phyloP scores from a whole-genome alignment of 92 coral and sea anemone species.

The Phenganax stokvisi region DNA sequence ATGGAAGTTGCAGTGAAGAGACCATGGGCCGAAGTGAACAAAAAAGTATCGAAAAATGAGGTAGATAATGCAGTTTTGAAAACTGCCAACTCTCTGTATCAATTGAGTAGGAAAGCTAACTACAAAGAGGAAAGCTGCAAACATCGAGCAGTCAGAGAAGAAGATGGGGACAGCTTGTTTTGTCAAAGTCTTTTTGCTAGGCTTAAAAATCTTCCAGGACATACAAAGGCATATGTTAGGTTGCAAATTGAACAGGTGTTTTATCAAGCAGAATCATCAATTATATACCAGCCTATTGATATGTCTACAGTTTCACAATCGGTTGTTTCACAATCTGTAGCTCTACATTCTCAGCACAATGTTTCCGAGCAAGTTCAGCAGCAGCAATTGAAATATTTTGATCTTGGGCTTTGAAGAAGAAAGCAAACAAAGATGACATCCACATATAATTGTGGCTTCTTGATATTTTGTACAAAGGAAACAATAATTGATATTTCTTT shows the following conservation, averaged over 20 bases:
- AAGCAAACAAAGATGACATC: no score
- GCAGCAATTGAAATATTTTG: no score
- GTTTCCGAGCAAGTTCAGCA: no score
- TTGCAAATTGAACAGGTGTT: constrained; percentile 38
- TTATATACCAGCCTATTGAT: background rate
- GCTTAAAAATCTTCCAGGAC: constrained; percentile 3
- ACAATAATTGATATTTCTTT: no score
- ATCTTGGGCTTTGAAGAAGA: no score
- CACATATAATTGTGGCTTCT: no score
- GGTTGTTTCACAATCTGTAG: background rate
- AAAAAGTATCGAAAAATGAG: no score
- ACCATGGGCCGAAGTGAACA: no score
- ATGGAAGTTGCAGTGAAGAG: no score
- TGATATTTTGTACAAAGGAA: no score
- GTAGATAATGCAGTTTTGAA: background rate
- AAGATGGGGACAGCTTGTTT: constrained; percentile 12
- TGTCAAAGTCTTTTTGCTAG: constrained; percentile 29
- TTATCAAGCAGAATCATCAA: constrained; percentile 30
- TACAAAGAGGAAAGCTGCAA: background rate
- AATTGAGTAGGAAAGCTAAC: background rate
- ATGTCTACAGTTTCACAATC: background rate
- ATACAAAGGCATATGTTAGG: constrained; percentile 10
- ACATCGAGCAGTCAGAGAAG: background rate
- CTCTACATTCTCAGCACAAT: background rate
- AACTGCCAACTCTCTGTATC: background rate